phyloP scores from a whole-genome alignment of 2,888 invertebrate species.

The Diplolepis rosae region DNA sequence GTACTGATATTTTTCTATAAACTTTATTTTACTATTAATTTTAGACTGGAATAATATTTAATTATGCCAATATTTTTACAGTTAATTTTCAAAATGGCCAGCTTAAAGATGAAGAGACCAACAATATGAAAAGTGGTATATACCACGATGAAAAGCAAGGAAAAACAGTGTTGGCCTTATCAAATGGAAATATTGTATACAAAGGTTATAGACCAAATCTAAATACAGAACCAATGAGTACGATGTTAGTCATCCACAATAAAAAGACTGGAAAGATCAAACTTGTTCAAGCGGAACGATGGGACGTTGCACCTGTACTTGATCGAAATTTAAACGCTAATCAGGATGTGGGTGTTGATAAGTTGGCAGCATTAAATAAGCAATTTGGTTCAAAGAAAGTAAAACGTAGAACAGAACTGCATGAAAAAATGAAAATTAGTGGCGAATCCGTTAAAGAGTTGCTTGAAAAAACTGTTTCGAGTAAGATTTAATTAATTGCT shows the following conservation, averaged over 20 bases:
- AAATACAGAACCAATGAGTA: conserved; percentile 58
- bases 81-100: conserved; percentile 69
- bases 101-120: conserved; percentile 63
- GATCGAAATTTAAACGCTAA: conserved; percentile 47
- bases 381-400: conserved; percentile 80
- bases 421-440: conserved; percentile 77
- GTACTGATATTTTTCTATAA: neutral
- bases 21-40: neutral
- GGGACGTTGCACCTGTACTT: conserved; percentile 65
- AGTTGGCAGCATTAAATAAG: conserved; percentile 75
- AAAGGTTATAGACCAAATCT: conserved; percentile 64
- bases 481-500: conserved; percentile 66
- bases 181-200: conserved; percentile 66
- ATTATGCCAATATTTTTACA: conserved; percentile 50
- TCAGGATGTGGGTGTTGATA: conserved; percentile 45
- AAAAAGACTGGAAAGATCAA: conserved; percentile 67
- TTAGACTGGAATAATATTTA: neutral
- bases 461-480: conserved; percentile 76
- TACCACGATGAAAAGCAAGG: conserved; percentile 57
- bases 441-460: conserved; percentile 77
- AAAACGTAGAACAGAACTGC: conserved; percentile 78
- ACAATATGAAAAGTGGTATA: conserved; percentile 62
- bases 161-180: conserved; percentile 62
- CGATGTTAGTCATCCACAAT: conserved; percentile 67
- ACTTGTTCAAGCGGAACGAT: conserved; percentile 66